phyloP scores from a whole-genome alignment of 2,888 invertebrate genomes.

The Drosophila barbarae region DNA sequence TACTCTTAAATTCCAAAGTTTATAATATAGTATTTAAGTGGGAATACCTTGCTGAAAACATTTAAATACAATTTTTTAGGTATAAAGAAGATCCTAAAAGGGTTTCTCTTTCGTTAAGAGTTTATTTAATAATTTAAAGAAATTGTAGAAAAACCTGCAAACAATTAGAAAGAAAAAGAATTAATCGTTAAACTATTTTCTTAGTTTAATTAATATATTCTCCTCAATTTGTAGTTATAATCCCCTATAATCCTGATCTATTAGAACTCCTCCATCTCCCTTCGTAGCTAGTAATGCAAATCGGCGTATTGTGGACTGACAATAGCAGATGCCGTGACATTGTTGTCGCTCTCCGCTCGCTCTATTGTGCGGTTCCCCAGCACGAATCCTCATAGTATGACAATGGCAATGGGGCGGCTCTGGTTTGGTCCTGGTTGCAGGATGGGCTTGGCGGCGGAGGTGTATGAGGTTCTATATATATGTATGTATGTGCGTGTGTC shows the following conservation, averaged over 20 bases:
- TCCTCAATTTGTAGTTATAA: neutral
- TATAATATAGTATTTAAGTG: neutral
- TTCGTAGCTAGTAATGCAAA: slow-evolving; percentile 64
- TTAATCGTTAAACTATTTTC: neutral
- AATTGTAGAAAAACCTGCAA: accelerated
- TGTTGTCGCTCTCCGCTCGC: slow-evolving; percentile 65
- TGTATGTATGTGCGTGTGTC: neutral
- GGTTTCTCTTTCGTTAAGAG: neutral
- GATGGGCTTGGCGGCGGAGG: slow-evolving; percentile 11
- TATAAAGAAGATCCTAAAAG: neutral
- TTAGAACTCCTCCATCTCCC: slow-evolving; percentile 45
- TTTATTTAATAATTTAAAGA: accelerated
- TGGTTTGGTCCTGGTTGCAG: slow-evolving; percentile 5
- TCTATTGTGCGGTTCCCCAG: slow-evolving; percentile 57
- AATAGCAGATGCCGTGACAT: slow-evolving; percentile 74
- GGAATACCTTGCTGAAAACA: neutral
- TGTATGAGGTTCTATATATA: neutral
- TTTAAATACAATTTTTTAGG: neutral
- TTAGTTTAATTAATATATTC: neutral
- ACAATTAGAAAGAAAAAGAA: neutral
- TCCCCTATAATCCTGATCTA: slow-evolving; percentile 8
- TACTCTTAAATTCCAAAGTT: neutral
- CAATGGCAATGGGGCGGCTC: slow-evolving; percentile 30
- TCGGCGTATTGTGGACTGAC: slow-evolving; percentile 74
- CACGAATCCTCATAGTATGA: slow-evolving; percentile 29